These are phyloP conservation scores for Passer domesticus DNA, from an alignment of 2,113 vertebrate species.

Conservation along the genomic window DNA sequence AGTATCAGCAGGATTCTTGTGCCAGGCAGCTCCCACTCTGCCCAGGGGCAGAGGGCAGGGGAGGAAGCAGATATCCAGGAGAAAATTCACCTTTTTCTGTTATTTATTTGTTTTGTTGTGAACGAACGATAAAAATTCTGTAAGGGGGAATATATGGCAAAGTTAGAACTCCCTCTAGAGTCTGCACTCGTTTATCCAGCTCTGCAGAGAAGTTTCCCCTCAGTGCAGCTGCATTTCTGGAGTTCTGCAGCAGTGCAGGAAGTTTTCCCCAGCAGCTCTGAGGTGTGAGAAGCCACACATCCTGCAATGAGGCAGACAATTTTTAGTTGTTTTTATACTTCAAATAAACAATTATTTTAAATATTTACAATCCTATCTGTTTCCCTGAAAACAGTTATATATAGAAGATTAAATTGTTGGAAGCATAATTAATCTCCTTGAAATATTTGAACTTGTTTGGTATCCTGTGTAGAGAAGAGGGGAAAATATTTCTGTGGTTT, in stretches of 20 bases:
- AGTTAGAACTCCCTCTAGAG: slow-evolving; percentile 60
- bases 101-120: not conserved
- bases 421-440: not conserved
- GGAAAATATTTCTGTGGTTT: not conserved
- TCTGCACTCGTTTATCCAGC: not conserved
- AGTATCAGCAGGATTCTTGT: not conserved
- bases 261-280: not conserved
- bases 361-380: not conserved
- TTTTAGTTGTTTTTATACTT: not conserved
- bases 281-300: not conserved
- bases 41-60: not conserved
- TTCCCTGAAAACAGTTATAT: not conserved
- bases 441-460: not conserved
- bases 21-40: not conserved
- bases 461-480: fast-evolving
- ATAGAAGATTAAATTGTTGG: not conserved
- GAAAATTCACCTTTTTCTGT: not conserved
- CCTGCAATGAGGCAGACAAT: not conserved
- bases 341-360: not conserved
- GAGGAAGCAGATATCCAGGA: not conserved
- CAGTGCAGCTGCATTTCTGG: fast-evolving
- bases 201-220: not conserved
- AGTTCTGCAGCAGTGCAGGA: not conserved
- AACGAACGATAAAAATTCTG: not conserved
- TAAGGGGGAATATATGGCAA: not conserved